Base-by-base conservation (phyloP, 2,888 invertebrate species). In the Dione vanillae region DNA sequence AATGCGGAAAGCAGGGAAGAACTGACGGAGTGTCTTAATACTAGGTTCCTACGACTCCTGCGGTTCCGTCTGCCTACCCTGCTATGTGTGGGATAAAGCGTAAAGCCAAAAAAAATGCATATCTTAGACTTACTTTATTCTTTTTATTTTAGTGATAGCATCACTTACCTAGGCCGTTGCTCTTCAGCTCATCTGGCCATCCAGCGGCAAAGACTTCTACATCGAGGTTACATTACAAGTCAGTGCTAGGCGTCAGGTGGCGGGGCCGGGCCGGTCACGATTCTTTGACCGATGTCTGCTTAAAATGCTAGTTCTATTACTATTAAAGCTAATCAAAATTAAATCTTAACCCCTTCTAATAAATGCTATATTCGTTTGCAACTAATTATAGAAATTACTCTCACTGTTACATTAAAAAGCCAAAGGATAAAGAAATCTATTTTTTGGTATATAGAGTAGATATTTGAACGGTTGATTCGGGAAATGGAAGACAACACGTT, bases 261-360 rank as follows among this genome's bases (percentile, higher is more conserved):
- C 74, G 79, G 91, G 91, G 91, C 87, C 85, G 91, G 86, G 83
- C 90, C 79, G 85, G 92, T 93, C 92, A 93, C 92, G 92, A 92
- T 85, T 92, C 84, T 87, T 86, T 91, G 91, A 91, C 91, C 91
- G 91, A 91, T 90, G 91, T 87, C 89, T 89, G 87, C 85, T 86
- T 86, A 81, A 84, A 86, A 88, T 83, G 81, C 85, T 84, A 74
- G 77, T 69, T 80, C 80, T 77, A 82, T 79, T 79, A 69, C 75
- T 54, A 72, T 52, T 14, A 14, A 8, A 5, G n/a, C 1, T 71
- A 80, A 70, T 11, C 71, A 2, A 88, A 82, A 82, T 49, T 9
- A 9, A 61, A 83, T 83, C 72, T 72, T 84, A 84, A 9, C 10
- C 11, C 45, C n/a, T 11, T 0, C 0, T 0, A 0, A 0, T 0